phyloP scores from a whole-genome alignment of 2,113 vertebrate species.

The Stigmatopora nigra region DNA sequence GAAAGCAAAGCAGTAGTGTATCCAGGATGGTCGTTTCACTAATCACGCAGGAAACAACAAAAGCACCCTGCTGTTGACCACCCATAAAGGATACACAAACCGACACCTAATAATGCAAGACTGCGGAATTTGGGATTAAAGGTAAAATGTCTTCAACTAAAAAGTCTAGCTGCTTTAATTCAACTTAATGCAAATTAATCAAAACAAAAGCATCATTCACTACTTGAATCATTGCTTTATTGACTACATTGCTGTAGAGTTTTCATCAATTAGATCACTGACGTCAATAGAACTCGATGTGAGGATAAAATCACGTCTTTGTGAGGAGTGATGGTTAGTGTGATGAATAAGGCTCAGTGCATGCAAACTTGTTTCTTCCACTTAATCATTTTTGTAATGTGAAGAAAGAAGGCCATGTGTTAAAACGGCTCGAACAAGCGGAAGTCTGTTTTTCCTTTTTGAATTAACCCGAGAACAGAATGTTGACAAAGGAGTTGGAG shows the following conservation, averaged over 20 bases:
- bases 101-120: neutral
- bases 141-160: neutral
- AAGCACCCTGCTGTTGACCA: neutral
- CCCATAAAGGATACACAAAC: neutral
- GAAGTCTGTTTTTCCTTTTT: conserved; percentile 26
- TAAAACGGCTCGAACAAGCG: conserved; percentile 31
- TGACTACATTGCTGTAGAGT: neutral
- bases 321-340: neutral
- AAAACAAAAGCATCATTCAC: neutral
- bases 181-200: neutral
- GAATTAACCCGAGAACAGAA: conserved; percentile 35
- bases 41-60: neutral
- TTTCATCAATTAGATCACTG: neutral
- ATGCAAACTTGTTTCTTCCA: conserved; percentile 9
- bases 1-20: no score
- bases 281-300: neutral
- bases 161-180: neutral
- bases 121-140: neutral
- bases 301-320: neutral
- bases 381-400: conserved; percentile 10
- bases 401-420: conserved; percentile 11
- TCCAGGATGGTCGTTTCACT: neutral
- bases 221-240: neutral
- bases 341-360: conserved; percentile 13
- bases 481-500: conserved; percentile 19